These are phyloP conservation scores for Sylvilagus floridanus DNA, from an alignment of 2,797 vertebrate species.

Conservation along the genomic window DNA sequence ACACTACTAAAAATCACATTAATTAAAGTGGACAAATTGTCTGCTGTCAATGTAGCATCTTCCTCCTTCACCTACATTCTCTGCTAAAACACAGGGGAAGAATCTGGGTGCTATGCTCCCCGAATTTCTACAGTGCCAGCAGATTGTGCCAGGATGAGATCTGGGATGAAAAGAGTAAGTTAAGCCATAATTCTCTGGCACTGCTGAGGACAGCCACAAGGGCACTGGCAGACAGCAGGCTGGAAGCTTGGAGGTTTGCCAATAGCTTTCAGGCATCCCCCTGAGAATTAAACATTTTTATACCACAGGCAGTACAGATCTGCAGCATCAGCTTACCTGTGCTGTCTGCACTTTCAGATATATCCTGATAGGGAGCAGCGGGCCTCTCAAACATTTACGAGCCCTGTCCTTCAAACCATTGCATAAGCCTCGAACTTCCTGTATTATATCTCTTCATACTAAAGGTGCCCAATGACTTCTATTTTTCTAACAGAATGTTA, in stretches of 20 bases:
- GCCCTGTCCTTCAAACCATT: not conserved
- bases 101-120: not conserved
- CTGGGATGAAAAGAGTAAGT: conserved; percentile 5
- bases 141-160: not conserved
- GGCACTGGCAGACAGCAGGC: not conserved
- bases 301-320: not conserved
- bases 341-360: not conserved
- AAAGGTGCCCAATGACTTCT: not conserved
- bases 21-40: not conserved
- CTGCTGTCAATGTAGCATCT: not conserved
- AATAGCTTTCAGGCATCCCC: not conserved
- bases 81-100: not conserved
- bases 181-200: conserved; percentile 21
- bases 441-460: not conserved
- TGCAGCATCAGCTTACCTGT: not conserved
- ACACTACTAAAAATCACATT: not conserved
- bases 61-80: not conserved
- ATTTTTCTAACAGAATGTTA: not conserved
- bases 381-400: not conserved
- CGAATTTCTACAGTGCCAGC: not conserved
- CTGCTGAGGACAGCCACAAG: not conserved
- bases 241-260: not conserved
- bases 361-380: not conserved
- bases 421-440: not conserved
- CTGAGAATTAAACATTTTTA: not conserved